Evolutionary conservation across 2,888 invertebrate species (phyloP), one percentile per base, ranked within the genome.

Genomic region (Tryphoninae sp.): DNA sequence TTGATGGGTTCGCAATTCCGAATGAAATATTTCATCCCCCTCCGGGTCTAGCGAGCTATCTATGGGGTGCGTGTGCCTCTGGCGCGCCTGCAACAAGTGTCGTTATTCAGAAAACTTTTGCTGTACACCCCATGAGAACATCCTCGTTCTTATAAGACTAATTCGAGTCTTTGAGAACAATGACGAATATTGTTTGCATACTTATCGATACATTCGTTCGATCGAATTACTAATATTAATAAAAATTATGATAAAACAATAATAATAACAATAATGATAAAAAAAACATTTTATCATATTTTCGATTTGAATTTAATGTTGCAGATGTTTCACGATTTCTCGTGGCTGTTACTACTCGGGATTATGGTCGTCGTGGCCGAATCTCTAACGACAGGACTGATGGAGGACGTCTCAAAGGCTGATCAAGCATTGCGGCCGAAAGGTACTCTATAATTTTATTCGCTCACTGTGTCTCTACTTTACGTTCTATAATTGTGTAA

Each of bases 381-480:
- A 64, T 87, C 90, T 2, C 80, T 92, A 61, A 88, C 92, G 2
- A 85, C 88, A 11, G 89, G 88, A 51, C 64, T 89, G 23, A 83
- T 89, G 78, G 89, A 90, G 4, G 89, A 91, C 61, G 84, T 86
- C 9, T 89, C 90, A 74, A 90, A 90, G 79, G 84, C 86, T 8
- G 91, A 91, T 19, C 88, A 90, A 67, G 80, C 85, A 2, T 86
- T 88, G 81, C 86, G 89, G 81, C 89, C 90, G 9, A 92, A 91
- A 89, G 88, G 92, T 92, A 87, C 8, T 33, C 16, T 6, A 33
- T 9, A 83, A 72, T 13, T 71, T 9, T 49, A 9, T 62, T 55
- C 19, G 16, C 0, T 9, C 22, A 13, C 45, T 45, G 13, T 2
- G 13, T 45, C 9, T 45, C 9, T 45, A 1, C 13, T 6, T 33